Evolutionary conservation across 1,140 invertebrate species (phyloP), one percentile per base, ranked within the genome.

Genomic region (Philopotamus ludificatus): DNA sequence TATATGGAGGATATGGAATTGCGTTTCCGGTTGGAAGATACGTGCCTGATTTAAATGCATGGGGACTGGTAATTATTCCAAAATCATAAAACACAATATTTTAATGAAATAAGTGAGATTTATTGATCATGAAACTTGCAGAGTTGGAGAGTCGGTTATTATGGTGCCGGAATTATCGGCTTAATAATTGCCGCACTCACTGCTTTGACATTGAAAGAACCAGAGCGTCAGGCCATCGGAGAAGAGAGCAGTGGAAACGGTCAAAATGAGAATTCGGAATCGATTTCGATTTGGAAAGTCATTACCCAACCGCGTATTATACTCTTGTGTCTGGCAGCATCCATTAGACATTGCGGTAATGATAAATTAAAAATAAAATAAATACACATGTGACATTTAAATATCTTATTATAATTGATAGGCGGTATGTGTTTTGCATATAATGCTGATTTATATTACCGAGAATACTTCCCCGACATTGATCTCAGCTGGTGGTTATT

Each of bases 1-100:
- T 97, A 67, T 97, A 97, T 73, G 91, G 93, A 18, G 94, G 94
- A 9, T 97, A 95, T 69, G 93, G 93, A 41, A 87, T 96, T 47
- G 92, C 93, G 8, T 97, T 95, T 74, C 93, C 93, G 0, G 86
- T 96, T 16, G 94, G 94, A 0, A 86, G 93, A 68, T 95, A 95
- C 71, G 84, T 96, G 41, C 91, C 93, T 0, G 79, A 84, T 42
- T 72, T 89, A 12, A 89, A 95, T 72, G 85, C 89, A 42, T 91
- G 89, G 82, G 84, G 85, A 66, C 74, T 92, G 76, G 88, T 89
- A 76, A 81, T 80, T 77, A 44, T 7, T 34, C 28, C 12, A 34
- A 34, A 34, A 34, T 12, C 4, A 4, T 34, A 4, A 61, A 39
- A n/a, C 45, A 49, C 9, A 7, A 16, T 21, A 15, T 21, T 7